phyloP scores from a whole-genome alignment of 1,140 invertebrate species.

The Cardiocondyla obscurior region DNA sequence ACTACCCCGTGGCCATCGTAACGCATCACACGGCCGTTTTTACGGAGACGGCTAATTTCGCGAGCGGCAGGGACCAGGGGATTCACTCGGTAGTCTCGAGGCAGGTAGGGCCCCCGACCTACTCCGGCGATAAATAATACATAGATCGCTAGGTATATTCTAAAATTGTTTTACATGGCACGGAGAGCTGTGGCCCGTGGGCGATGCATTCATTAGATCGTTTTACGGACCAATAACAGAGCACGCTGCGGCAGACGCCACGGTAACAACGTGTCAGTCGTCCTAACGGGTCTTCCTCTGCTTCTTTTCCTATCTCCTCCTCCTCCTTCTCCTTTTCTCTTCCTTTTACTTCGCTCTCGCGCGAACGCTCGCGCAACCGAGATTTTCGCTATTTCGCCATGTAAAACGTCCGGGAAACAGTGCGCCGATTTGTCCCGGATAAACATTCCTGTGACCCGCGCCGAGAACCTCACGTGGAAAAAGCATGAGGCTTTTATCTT shows the following conservation, averaged over 20 bases:
- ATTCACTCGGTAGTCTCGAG: conserved; percentile 7
- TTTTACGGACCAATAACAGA: conserved; percentile 82
- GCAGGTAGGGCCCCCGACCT: conserved; percentile 66
- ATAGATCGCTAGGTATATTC: conserved; percentile 61
- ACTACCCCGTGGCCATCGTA: neutral
- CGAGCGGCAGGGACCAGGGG: neutral
- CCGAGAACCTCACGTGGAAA: neutral
- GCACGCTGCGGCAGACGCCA: conserved; percentile 68
- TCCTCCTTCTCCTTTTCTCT: conserved; percentile 5
- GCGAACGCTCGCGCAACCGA: conserved; percentile 33
- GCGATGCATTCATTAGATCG: conserved; percentile 83
- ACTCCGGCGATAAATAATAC: conserved; percentile 74
- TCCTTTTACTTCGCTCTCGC: conserved; percentile 14
- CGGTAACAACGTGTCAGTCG: conserved; percentile 82
- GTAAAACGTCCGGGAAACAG: conserved; percentile 43
- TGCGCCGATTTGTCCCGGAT: conserved; percentile 40
- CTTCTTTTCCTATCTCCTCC: conserved; percentile 53
- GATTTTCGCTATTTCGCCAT: conserved; percentile 51
- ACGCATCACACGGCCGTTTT: conserved; percentile 34
- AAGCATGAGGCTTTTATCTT: conserved; percentile 29
- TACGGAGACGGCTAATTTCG: conserved; percentile 53
- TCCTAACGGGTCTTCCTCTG: conserved; percentile 80
- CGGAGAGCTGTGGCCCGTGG: conserved; percentile 67
- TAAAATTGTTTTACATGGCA: conserved; percentile 76
- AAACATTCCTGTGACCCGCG: conserved; percentile 7